These are phyloP conservation scores for Delphinapterus leucas DNA, from an alignment of 2,113 vertebrate species.

Conservation along the genomic window DNA sequence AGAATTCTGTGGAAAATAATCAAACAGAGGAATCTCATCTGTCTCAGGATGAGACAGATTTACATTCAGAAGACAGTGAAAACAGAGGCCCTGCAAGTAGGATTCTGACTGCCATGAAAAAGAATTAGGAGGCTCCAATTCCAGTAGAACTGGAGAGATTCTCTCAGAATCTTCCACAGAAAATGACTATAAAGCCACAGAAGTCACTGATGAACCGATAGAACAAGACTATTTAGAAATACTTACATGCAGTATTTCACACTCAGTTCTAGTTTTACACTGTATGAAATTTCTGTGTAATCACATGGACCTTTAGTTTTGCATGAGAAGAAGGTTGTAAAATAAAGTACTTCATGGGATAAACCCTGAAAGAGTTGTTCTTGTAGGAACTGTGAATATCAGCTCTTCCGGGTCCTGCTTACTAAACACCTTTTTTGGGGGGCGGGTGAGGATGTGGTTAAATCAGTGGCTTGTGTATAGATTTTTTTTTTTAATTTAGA, in stretches of 20 bases:
- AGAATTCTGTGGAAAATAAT: constrained; percentile 85
- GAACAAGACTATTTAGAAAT: constrained; percentile 91
- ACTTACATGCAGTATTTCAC: constrained; percentile 88
- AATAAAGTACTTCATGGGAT: constrained; percentile 86
- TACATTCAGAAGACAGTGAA: constrained; percentile 83
- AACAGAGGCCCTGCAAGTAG: constrained; percentile 83
- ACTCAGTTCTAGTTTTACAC: constrained; percentile 87
- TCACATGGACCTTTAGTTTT: constrained; percentile 92
- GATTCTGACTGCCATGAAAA: constrained; percentile 82
- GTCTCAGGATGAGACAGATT: constrained; percentile 81
- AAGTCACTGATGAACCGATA: constrained; percentile 92
- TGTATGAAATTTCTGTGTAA: constrained; percentile 89
- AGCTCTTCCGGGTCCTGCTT: constrained; percentile 84
- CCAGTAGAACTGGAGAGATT: constrained; percentile 84
- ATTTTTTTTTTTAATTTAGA: constrained; percentile 84
- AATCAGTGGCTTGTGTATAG: constrained; percentile 91
- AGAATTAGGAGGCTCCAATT: constrained; percentile 78
- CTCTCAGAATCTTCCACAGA: constrained; percentile 88
- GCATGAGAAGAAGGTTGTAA: constrained; percentile 87
- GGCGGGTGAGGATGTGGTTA: constrained; percentile 74
- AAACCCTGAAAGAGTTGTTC: constrained; percentile 84
- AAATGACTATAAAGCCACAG: constrained; percentile 86
- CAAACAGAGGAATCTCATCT: constrained; percentile 91
- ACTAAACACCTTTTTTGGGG: constrained; percentile 78
- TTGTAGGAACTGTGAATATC: constrained; percentile 85